Base-by-base conservation (phyloP, 2,888 invertebrate genomes). In the Drosophila formosana region DNA sequence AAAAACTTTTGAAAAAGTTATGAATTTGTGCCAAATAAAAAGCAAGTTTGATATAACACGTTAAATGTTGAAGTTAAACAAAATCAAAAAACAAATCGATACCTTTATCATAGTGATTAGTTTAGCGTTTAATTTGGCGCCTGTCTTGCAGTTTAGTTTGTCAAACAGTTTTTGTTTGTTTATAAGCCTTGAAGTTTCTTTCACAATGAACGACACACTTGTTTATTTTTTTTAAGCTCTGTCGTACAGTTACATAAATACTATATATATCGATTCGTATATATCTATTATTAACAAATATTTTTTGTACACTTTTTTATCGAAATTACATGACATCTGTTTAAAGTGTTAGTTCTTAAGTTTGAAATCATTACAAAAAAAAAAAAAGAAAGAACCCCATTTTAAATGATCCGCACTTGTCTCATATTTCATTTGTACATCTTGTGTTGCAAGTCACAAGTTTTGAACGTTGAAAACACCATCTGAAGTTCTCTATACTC, bases 401-500 rank as follows among this genome's bases (percentile, higher is more conserved):
- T 66, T 72, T 62, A 55, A 77, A 56, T 32, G 46, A 66, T 60
- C 43, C 52, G 28, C 66, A 66, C 68, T 86, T 77, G 76, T 76
- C 51, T 86, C 83, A 77, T 86, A 89, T 81, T 89, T 82, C 78
- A 86, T 80, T 78, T 89, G 89, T 88, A 89, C 70, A 76, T 83
- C 74, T 87, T 66, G 87, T 73, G 78, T 86, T 87, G 68, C 82
- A 83, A 83, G 83, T 84, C 83, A 87, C 83, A 84, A 84, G 81
- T 77, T 61, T 63, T 75, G 75, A 72, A 62, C 69, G 64, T 78
- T 65, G 62, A 65, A 79, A 39, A 26, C 8, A 56, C 28, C 60
- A 65, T 50, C 58, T 80, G 75, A 79, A 79, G 79, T 62, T 79
- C 50, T 65, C 57, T n/a, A n/a, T n/a, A n/a, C n/a, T n/a, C n/a